Percentiles rank a stretch among this genome's conserved stretches.
phyloP scores from a whole-genome alignment of 2,113 vertebrate species.

The Semicossyphus pulcher region DNA sequence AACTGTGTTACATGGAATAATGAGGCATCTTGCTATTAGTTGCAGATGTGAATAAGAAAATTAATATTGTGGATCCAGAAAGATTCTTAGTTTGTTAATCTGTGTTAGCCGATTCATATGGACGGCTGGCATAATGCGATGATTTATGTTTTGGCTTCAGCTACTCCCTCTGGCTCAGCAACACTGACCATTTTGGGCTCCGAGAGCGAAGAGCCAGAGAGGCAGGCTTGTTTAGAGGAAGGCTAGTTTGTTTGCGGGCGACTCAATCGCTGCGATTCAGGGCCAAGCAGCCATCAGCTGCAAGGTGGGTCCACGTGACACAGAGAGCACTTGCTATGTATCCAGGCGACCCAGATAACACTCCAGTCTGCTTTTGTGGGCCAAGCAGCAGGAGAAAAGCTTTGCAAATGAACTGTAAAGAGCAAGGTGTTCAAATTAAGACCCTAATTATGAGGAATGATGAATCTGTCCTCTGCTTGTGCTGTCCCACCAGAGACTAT shows the following conservation, averaged over 20 bases:
- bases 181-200: slow-evolving; percentile 31
- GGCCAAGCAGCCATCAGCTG: slow-evolving; percentile 52
- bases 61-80: slow-evolving; percentile 35
- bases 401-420: slow-evolving; percentile 68
- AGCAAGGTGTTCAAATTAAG: slow-evolving; percentile 77
- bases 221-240: slow-evolving; percentile 30
- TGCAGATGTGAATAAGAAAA: slow-evolving; percentile 35
- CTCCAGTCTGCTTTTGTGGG: slow-evolving; percentile 71
- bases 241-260: slow-evolving; percentile 24
- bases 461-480: slow-evolving; percentile 54
- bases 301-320: slow-evolving; percentile 51
- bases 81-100: slow-evolving; percentile 65
- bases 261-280: slow-evolving; percentile 6
- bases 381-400: slow-evolving; percentile 74
- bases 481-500: slow-evolving; percentile 43
- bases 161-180: slow-evolving; percentile 46
- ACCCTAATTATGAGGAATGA: slow-evolving; percentile 73
- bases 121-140: slow-evolving; percentile 34
- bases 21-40: slow-evolving; percentile 5
- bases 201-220: slow-evolving; percentile 19
- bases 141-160: slow-evolving; percentile 61
- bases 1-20: not conserved
- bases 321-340: slow-evolving; percentile 27
- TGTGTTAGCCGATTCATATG: slow-evolving; percentile 45
- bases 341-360: slow-evolving; percentile 70